Evolutionary conservation across 2,113 vertebrate species (phyloP).

Genomic region (Cyprichromis sp.): DNA sequence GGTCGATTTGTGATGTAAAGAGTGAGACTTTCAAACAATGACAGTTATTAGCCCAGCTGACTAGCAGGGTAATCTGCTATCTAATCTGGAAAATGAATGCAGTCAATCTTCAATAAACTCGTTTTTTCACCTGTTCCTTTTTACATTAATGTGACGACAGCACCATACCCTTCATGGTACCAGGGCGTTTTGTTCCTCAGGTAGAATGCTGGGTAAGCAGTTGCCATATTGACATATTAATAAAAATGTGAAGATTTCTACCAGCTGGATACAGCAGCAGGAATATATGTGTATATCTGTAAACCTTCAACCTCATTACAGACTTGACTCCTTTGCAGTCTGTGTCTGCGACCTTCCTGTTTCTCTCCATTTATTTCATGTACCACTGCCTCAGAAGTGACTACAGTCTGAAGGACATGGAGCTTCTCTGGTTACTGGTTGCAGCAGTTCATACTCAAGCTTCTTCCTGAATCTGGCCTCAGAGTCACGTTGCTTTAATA

Average conservation of each 20-base stretch:
- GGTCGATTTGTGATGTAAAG: not conserved
- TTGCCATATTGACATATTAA: not conserved
- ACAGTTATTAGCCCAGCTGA: not conserved
- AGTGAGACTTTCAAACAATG: not conserved
- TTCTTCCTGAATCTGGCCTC: not conserved
- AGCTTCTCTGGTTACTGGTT: not conserved
- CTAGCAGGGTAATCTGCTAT: not conserved
- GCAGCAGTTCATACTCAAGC: not conserved
- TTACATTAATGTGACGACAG: not conserved
- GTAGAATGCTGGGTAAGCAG: not conserved
- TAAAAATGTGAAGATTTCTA: not conserved
- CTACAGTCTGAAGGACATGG: not conserved
- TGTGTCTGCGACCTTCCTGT: not conserved
- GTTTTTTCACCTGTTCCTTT: not conserved
- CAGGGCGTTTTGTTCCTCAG: not conserved
- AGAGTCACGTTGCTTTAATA: not conserved
- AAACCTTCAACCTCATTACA: not conserved
- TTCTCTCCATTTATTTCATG: not conserved
- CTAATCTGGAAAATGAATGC: not conserved
- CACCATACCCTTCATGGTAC: not conserved
- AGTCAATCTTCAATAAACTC: not conserved
- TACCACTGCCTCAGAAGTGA: not conserved
- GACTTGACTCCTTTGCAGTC: not conserved
- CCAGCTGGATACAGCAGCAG: not conserved
- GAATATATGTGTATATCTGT: not conserved